phyloP scores from a whole-genome alignment of 1,140 invertebrate genomes.

The Scaptomyza pallida region DNA sequence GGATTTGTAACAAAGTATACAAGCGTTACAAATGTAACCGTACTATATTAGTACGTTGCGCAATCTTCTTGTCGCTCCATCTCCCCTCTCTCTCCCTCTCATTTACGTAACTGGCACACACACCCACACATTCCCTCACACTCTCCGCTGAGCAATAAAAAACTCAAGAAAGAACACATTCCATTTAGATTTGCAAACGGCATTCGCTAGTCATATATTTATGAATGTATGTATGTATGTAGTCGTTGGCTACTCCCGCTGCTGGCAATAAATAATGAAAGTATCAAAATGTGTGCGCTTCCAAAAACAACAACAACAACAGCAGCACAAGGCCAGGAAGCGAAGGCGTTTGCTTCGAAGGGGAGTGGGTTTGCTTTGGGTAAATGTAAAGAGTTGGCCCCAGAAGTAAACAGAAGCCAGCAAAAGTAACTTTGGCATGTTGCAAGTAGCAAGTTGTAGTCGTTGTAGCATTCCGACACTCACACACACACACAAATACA shows the following conservation, averaged over 20 bases:
- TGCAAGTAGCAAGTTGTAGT: conserved; percentile 35
- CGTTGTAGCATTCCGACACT: conserved; percentile 19
- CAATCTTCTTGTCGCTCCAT: background rate
- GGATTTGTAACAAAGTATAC: conserved; percentile 48
- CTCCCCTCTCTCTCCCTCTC: no score
- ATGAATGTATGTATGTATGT: conserved; percentile 45
- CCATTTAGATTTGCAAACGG: conserved; percentile 63
- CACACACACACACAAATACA: no score
- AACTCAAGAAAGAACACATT: conserved; percentile 69
- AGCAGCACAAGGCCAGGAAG: conserved; percentile 22
- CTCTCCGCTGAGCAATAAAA: conserved; percentile 73
- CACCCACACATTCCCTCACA: background rate
- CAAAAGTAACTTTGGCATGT: conserved; percentile 15
- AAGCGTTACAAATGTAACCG: conserved; percentile 1
- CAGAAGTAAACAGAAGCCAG: conserved; percentile 31
- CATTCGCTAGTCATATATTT: conserved; percentile 47
- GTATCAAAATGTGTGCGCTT: conserved; percentile 60
- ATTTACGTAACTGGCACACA: conserved; percentile 1
- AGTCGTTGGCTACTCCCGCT: conserved; percentile 48
- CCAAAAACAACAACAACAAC: conserved; percentile 25
- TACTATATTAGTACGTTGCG: conserved; percentile 31
- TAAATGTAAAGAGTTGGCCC: no score
- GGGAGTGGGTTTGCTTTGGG: no score
- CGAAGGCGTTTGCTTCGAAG: no score
- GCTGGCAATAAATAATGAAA: conserved; percentile 76